Evolutionary conservation across 2,888 invertebrate species (phyloP).

Genomic region (Plebejus argus): DNA sequence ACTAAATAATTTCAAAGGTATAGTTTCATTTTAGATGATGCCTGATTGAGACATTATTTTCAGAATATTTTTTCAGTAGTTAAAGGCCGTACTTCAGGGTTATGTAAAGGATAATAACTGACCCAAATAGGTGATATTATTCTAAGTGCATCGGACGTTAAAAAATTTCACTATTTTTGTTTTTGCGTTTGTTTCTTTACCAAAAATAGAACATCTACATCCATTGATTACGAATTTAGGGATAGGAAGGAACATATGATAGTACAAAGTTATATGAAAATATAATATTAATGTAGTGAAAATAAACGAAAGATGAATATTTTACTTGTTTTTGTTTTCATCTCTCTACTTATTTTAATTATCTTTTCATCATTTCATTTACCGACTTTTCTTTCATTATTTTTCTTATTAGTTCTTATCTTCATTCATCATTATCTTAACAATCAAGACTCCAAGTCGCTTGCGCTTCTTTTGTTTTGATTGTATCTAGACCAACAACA

Average conservation of each 20-base stretch:
- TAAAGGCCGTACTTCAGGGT: neutral
- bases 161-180: conserved; percentile 19
- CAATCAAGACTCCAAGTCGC: conserved; percentile 47
- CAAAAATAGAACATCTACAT: conserved; percentile 32
- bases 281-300: conserved; percentile 28
- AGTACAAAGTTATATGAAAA: conserved; percentile 30
- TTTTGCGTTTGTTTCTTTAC: conserved; percentile 29
- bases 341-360: neutral
- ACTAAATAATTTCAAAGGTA: neutral
- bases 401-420: neutral
- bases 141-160: neutral
- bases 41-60: neutral
- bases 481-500: conserved; percentile 5
- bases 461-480: conserved; percentile 52
- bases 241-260: conserved; percentile 12
- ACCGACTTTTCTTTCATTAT: neutral
- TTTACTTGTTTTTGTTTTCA: conserved; percentile 19
- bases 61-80: neutral
- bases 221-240: neutral
- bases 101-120: neutral
- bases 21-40: neutral
- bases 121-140: conserved; percentile 26
- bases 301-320: conserved; percentile 33
- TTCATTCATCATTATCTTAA: neutral
- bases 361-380: neutral